These are phyloP conservation scores for Lithobates sylvaticus DNA, from an alignment of 2,797 vertebrate species.

Conservation along the genomic window DNA sequence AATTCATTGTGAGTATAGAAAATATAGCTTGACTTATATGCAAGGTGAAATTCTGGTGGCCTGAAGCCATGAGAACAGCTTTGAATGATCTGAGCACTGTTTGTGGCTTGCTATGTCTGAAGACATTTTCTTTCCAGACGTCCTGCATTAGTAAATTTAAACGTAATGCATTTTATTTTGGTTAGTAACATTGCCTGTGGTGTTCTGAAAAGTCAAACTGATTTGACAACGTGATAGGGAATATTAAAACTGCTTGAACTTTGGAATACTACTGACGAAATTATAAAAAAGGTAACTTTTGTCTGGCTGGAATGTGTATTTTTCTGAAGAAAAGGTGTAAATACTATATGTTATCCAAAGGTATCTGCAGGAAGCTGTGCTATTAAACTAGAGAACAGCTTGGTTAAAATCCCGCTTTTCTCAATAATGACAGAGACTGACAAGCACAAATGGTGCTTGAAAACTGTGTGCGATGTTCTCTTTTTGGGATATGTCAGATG, in stretches of 20 bases:
- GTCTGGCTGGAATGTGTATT: background rate
- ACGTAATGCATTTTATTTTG: conserved; percentile 45
- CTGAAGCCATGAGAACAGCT: conserved; percentile 25
- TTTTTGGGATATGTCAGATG: conserved; percentile 16
- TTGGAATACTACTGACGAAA: background rate
- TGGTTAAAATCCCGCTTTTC: background rate
- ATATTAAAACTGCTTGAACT: conserved; percentile 25
- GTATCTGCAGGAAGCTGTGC: conserved; percentile 16
- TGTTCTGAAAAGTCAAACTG: conserved; percentile 14
- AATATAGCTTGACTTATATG: conserved; percentile 27
- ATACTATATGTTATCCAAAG: conserved; percentile 19
- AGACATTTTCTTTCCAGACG: conserved; percentile 42
- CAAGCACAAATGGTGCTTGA: background rate
- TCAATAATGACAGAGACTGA: conserved; percentile 1
- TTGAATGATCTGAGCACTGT: conserved; percentile 22
- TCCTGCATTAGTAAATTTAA: conserved; percentile 37
- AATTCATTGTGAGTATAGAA: background rate
- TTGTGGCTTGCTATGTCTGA: conserved; percentile 17
- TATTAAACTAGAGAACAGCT: conserved; percentile 18
- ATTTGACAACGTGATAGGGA: conserved; percentile 9
- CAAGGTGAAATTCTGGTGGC: conserved; percentile 28
- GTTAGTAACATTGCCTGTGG: conserved; percentile 30
- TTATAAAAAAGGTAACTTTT: conserved; percentile 1
- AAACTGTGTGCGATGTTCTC: background rate
- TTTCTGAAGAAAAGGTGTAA: conserved; percentile 11